Evolutionary conservation across 2,797 vertebrate species (phyloP), one percentile per base, ranked within the genome.

Genomic region (Melanotaenia boesemani): DNA sequence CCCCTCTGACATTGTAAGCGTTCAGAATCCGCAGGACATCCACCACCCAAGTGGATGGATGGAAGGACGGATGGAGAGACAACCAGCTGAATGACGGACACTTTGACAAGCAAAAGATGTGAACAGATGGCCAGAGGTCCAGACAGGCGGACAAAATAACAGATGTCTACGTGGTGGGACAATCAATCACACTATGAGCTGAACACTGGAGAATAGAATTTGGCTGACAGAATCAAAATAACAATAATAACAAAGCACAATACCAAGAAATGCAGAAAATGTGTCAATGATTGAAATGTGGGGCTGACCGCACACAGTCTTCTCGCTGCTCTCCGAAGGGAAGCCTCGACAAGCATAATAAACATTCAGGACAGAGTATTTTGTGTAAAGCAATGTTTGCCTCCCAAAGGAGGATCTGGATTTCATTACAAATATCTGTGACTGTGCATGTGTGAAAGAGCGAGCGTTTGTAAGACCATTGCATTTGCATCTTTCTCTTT

Each of bases 311-410:
- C 85, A 89, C 88, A 80, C 83, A 83, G 86, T 80, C 86, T 62
- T 82, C 78, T 87, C 13, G 28, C 85, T 83, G 77, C 44, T 89
- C 82, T 87, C 90, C 58, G 75, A 86, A 79, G 74, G 86, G 89
- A 93, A 86, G 77, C 86, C 86, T 86, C 83, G 6, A 80, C 64
- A 92, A 90, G 63, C 78, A 94, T 89, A 94, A 94, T 93, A 95
- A 94, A 93, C 93, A 93, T 76, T 71, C 80, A 82, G 83, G 84
- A 80, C 78, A 79, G 83, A 89, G 90, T 89, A 90, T 93, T 92
- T 91, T 92, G 88, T 91, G 91, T 86, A 92, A 90, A 90, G 85
- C 79, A 81, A 88, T 80, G 89, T 91, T 93, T 91, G 83, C 88
- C 81, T 91, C 90, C 86, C 79, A 46, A 28, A 85, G 83, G 83